A percentile compares a stretch with the other conserved stretches of the same genome.
These are phyloP conservation scores for Hybognathus amarus DNA, from an alignment of 2,797 vertebrate genomes.

Conservation along the genomic window DNA sequence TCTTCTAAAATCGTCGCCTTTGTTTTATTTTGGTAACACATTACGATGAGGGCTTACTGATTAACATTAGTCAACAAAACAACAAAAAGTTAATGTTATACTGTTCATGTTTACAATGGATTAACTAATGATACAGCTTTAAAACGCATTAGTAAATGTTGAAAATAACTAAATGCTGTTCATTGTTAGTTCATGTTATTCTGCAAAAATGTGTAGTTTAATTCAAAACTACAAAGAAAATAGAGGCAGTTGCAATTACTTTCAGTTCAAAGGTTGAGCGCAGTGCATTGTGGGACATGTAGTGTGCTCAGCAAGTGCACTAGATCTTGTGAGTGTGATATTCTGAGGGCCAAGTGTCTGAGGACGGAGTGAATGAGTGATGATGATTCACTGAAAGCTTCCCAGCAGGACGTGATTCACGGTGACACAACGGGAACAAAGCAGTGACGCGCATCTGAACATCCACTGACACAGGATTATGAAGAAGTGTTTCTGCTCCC, in stretches of 20 bases:
- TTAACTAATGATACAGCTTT: not conserved
- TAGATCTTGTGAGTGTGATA: not conserved
- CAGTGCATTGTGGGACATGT: not conserved
- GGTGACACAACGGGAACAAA: not conserved
- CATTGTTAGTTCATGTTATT: not conserved
- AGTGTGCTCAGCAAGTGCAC: not conserved
- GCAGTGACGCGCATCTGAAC: not conserved
- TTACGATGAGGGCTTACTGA: not conserved
- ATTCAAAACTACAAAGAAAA: not conserved
- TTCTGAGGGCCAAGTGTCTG: not conserved
- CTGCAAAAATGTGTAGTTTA: not conserved
- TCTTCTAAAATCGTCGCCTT: too few relatives aligned
- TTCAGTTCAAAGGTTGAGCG: not conserved
- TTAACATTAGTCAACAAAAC: not conserved
- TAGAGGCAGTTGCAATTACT: not conserved
- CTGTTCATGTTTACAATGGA: not conserved
- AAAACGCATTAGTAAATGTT: not conserved
- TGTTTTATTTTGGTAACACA: not conserved
- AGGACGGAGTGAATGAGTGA: not conserved
- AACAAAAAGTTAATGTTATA: not conserved
- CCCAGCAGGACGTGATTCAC: constrained; percentile 25
- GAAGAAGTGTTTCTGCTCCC: not conserved
- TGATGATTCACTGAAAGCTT: not conserved
- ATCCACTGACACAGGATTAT: not conserved
- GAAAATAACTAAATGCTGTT: not conserved